Percentiles rank a stretch among this genome's conserved stretches.
These are phyloP conservation scores for Synergus itoensis DNA, from an alignment of 2,888 invertebrate species.

Conservation along the genomic window DNA sequence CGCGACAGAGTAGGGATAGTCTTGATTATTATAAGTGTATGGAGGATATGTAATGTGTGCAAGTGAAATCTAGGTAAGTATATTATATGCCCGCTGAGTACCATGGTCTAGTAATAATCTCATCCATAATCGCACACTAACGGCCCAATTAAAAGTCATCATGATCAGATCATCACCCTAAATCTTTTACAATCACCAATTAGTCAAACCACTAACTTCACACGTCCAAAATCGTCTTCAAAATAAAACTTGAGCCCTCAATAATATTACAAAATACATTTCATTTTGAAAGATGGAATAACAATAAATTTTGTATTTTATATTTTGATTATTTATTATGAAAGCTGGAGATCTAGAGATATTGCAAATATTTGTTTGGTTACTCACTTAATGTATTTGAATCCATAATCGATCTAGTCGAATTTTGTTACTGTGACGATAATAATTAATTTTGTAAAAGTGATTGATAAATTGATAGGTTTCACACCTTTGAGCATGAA, in stretches of 20 bases:
- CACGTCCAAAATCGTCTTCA: neutral
- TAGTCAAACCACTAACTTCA: constrained; percentile 22
- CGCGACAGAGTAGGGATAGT: constrained; percentile 61
- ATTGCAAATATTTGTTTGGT: neutral
- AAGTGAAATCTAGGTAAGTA: constrained; percentile 78
- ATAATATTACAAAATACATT: neutral
- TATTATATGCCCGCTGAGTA: constrained; percentile 76
- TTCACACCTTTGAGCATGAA: neutral
- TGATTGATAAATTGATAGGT: neutral
- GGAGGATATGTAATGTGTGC: constrained; percentile 54
- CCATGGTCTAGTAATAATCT: constrained; percentile 76
- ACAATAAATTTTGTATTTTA: neutral
- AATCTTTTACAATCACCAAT: constrained; percentile 26
- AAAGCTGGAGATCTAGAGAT: neutral
- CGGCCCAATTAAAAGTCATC: constrained; percentile 66
- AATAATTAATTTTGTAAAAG: neutral
- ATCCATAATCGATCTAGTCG: neutral
- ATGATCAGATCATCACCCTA: constrained; percentile 25
- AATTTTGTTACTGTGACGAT: neutral
- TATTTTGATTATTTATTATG: neutral
- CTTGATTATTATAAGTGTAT: constrained; percentile 59
- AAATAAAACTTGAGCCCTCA: neutral
- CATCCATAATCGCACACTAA: constrained; percentile 71
- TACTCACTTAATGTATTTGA: constrained; percentile 2
- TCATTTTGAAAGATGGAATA: neutral